Conservation (phyloP, 37 sponge, comb jelly and placozoan species). For the Crambe crambe region DNA sequence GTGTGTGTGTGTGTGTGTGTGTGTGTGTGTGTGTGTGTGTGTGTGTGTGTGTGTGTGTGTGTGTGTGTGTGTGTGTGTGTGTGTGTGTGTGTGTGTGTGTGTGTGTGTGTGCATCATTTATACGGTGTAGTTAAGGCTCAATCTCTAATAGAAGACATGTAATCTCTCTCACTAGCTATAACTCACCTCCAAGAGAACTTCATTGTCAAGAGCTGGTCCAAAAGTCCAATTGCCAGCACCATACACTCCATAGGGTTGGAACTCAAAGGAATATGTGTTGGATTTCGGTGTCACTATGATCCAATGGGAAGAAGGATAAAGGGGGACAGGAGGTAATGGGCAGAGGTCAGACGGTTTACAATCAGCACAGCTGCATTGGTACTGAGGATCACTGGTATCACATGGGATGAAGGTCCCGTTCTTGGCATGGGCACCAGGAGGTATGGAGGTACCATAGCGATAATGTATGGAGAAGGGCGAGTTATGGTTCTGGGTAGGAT, state of each 20-base stretch:
- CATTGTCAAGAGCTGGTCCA: constrained; percentile 62
- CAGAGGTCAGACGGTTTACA: constrained; percentile 44
- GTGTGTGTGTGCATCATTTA: no score
- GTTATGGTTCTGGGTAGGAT: constrained; percentile 30
- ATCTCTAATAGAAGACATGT: no score
- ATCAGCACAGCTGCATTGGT: constrained; percentile 70
- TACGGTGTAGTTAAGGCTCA: no score
- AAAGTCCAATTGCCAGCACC: constrained; percentile 1
- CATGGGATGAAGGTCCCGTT: background rate
- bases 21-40: no score
- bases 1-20: no score
- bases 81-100: no score
- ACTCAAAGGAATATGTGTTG: background rate
- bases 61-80: no score
- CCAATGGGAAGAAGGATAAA: background rate
- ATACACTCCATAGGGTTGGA: background rate
- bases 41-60: no score
- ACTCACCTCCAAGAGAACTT: constrained; percentile 71
- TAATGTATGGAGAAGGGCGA: constrained; percentile 76
- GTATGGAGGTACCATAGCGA: background rate
- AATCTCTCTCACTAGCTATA: no score
- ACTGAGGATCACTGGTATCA: background rate
- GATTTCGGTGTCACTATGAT: constrained; percentile 72
- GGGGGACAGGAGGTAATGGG: constrained; percentile 17
- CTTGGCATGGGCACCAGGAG: background rate